These are phyloP conservation scores for Machimus rusticus DNA, from an alignment of 2,888 invertebrate species.

Conservation along the genomic window DNA sequence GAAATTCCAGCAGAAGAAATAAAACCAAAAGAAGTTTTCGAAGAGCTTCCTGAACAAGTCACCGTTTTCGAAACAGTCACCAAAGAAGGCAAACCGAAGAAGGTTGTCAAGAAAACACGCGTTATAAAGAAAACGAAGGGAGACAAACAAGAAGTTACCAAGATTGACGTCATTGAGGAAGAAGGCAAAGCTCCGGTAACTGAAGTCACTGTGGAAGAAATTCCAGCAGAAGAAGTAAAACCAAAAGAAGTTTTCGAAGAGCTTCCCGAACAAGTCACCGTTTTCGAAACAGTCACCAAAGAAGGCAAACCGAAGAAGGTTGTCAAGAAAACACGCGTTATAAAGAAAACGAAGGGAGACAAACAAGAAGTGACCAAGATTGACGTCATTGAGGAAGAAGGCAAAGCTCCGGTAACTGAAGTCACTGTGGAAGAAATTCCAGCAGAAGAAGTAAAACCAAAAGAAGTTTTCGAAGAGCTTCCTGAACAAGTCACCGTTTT, in stretches of 20 bases:
- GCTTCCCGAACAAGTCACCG: conserved; percentile 47
- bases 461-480: conserved; percentile 55
- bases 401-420: conserved; percentile 59
- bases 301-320: conserved; percentile 55
- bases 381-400: conserved; percentile 57
- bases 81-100: conserved; percentile 55
- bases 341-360: conserved; percentile 56
- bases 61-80: conserved; percentile 44
- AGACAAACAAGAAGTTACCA: conserved; percentile 56
- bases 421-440: conserved; percentile 56
- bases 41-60: conserved; percentile 57
- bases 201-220: conserved; percentile 51
- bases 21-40: conserved; percentile 38
- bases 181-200: conserved; percentile 57
- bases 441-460: conserved; percentile 37
- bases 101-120: conserved; percentile 57
- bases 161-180: conserved; percentile 60
- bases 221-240: conserved; percentile 43
- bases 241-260: conserved; percentile 50
- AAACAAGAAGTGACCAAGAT: conserved; percentile 60
- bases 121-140: conserved; percentile 57
- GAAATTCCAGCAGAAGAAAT: conserved; percentile 43
- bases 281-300: conserved; percentile 50
- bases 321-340: conserved; percentile 53
- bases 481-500: conserved; percentile 55